Evolutionary conservation across 2,888 invertebrate species (phyloP).

Genomic region (Galeruca laticollis): DNA sequence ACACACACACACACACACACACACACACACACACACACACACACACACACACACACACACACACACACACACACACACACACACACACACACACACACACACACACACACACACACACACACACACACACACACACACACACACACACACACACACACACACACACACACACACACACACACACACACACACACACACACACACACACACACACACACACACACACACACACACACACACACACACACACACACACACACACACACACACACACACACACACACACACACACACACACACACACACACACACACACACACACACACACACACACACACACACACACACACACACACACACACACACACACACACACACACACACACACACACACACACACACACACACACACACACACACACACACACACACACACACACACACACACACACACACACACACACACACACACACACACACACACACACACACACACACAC

Average conservation of each 20-base stretch:
- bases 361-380: constrained; percentile 1
- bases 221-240: constrained; percentile 1
- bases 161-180: constrained; percentile 1
- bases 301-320: constrained; percentile 1
- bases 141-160: constrained; percentile 1
- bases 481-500: constrained; percentile 1
- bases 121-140: constrained; percentile 1
- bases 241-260: constrained; percentile 1
- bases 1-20: constrained; percentile 1
- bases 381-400: constrained; percentile 1
- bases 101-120: constrained; percentile 1
- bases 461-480: constrained; percentile 1
- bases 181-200: constrained; percentile 1
- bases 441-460: constrained; percentile 1
- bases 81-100: constrained; percentile 1
- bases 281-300: constrained; percentile 1
- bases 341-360: constrained; percentile 1
- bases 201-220: constrained; percentile 1
- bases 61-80: constrained; percentile 1
- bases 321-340: constrained; percentile 1
- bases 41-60: constrained; percentile 1
- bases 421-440: constrained; percentile 1
- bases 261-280: constrained; percentile 1
- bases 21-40: constrained; percentile 1
- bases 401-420: constrained; percentile 1